Base-by-base conservation (phyloP, 2,888 invertebrate species). In the Apodemia zela region DNA sequence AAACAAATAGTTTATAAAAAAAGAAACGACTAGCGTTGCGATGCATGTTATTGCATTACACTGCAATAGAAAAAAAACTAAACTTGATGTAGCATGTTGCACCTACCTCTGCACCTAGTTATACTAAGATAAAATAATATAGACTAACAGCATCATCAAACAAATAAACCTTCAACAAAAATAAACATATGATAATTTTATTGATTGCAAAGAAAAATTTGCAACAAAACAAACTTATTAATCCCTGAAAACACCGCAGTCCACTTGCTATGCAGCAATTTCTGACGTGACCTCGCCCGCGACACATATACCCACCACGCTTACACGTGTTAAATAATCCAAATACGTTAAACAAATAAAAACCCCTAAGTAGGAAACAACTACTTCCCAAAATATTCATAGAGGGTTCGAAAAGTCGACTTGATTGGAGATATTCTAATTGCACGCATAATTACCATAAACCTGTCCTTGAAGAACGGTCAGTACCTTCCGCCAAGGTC, bases 181-280 rank as follows among this genome's bases (percentile, higher is more conserved):
- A 35, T 18, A 18, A 49, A 17, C 49, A 49, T 25, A 54, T 54
- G 54, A 33, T 10, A 33, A 33, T 33, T 33, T 33, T 33, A 33
- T 33, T 33, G 33, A 25, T 11, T 25, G 54, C 25, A 54, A 54
- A 54, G 54, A 54, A 54, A 54, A 25, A 54, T 54, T 54, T 54
- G 60, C 57, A 57, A 45, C 58, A 62, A 58, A 61, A 61, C 64
- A 66, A 63, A 69, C 60, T 76, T 84, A 85, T 84, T 84, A 84
- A 84, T 84, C 82, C 83, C 79, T 82, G 76, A 82, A 87, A 78
- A 87, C 85, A 79, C 89, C 89, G 90, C 89, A 89, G 85, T 89
- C 79, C 73, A 80, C 82, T 85, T 82, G 80, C 81, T 85, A 89
- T 91, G 90, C 90, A 89, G 89, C 81, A 86, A 87, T 85, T 85